phyloP scores from a whole-genome alignment of 2,888 invertebrate species.

The Drosophila meridiana region DNA sequence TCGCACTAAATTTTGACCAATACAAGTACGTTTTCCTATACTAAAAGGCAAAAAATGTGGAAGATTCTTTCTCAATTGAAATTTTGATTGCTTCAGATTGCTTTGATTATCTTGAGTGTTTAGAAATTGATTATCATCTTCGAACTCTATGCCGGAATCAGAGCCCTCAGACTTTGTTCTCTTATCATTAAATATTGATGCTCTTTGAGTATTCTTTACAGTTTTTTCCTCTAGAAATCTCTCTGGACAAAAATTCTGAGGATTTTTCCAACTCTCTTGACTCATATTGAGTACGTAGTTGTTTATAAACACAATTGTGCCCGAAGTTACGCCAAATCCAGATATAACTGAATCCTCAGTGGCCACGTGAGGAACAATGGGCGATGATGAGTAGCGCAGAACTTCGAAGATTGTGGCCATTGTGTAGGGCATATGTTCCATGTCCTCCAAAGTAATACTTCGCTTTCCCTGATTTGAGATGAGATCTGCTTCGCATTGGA shows the following conservation, averaged over 20 bases:
- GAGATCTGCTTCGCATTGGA: conserved; percentile 89
- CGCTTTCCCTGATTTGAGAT: conserved; percentile 86
- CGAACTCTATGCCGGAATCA: conserved; percentile 87
- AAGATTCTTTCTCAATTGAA: conserved; percentile 86
- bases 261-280: conserved; percentile 90
- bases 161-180: conserved; percentile 85
- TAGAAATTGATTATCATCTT: conserved; percentile 68
- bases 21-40: conserved; percentile 94
- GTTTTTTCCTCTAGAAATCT: conserved; percentile 88
- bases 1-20: conserved; percentile 92
- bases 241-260: conserved; percentile 90
- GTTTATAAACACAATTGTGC: conserved; percentile 93
- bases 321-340: conserved; percentile 90
- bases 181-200: conserved; percentile 13
- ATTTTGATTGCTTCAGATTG: neutral
- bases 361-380: conserved; percentile 95
- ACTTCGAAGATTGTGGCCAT: conserved; percentile 93
- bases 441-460: conserved; percentile 89
- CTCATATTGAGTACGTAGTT: conserved; percentile 93
- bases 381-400: conserved; percentile 92
- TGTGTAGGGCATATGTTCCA: conserved; percentile 90
- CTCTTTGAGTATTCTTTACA: neutral
- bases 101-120: neutral
- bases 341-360: conserved; percentile 90
- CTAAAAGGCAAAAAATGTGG: conserved; percentile 94